Conservation (phyloP, 2,113 vertebrate genomes). For the Chauna torquata region DNA sequence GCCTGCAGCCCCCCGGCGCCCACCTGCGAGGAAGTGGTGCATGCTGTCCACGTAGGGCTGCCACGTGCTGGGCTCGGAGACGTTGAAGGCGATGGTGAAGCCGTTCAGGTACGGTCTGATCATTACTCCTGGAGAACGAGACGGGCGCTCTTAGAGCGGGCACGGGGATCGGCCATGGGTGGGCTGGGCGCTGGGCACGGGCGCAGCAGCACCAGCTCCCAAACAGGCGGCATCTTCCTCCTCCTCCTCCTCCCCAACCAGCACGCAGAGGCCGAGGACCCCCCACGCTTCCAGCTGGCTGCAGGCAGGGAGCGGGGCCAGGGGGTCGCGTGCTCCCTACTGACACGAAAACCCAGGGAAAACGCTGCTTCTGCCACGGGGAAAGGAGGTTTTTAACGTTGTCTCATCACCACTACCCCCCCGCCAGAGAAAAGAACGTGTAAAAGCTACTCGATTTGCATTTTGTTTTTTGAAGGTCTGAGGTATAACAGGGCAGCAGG, state of each 20-base stretch:
- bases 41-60: conserved; percentile 85
- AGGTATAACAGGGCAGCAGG: neutral
- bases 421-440: neutral
- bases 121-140: conserved; percentile 88
- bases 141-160: neutral
- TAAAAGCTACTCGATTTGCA: neutral
- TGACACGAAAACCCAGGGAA: neutral
- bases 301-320: neutral
- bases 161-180: accelerated
- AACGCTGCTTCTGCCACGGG: neutral
- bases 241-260: neutral
- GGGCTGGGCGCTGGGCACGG: neutral
- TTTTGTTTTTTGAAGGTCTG: neutral
- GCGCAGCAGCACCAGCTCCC: neutral
- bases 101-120: conserved; percentile 88
- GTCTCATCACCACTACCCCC: neutral
- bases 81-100: conserved; percentile 87
- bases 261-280: neutral
- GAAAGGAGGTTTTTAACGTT: neutral
- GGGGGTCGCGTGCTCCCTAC: neutral
- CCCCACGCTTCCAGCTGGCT: neutral
- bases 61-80: conserved; percentile 88
- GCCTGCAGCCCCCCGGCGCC: neutral
- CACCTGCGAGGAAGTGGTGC: conserved; percentile 86
- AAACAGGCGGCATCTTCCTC: neutral